phyloP scores from a whole-genome alignment of 2,888 invertebrate species.

The Globia sparganii region DNA sequence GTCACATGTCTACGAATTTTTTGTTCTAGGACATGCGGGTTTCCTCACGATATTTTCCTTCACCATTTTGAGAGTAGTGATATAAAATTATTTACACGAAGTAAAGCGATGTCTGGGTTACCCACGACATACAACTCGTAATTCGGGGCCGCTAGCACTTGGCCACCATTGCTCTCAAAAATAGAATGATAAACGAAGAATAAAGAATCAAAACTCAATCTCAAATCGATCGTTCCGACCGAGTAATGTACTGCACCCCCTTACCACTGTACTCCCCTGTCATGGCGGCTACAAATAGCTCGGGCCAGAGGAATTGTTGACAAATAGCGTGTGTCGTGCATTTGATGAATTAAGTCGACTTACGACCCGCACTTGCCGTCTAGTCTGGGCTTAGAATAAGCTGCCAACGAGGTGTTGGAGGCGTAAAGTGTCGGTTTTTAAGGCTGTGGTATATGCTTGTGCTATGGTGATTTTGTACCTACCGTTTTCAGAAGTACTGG shows the following conservation, averaged over 20 bases:
- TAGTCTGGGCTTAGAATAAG: slow-evolving; percentile 32
- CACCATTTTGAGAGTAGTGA: too few species aligned
- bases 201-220: not conserved
- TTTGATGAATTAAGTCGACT: slow-evolving; percentile 61
- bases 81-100: too few species aligned
- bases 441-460: not conserved
- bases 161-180: too few species aligned
- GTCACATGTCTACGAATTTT: not conserved
- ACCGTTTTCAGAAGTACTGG: not conserved
- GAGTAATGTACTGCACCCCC: slow-evolving; percentile 53
- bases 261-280: slow-evolving; percentile 4
- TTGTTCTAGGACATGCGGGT: too few species aligned
- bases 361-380: slow-evolving; percentile 43
- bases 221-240: not conserved
- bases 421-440: slow-evolving; percentile 5
- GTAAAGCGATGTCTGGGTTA: too few species aligned
- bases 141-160: too few species aligned
- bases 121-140: too few species aligned
- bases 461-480: not conserved
- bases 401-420: slow-evolving; percentile 9
- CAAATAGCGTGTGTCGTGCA: slow-evolving; percentile 57
- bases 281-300: slow-evolving; percentile 53
- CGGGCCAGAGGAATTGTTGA: slow-evolving; percentile 56
- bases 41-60: not conserved
- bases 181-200: not conserved